Evolutionary conservation across 1,140 invertebrate species (phyloP).

Genomic region (Charaxes varanes): DNA sequence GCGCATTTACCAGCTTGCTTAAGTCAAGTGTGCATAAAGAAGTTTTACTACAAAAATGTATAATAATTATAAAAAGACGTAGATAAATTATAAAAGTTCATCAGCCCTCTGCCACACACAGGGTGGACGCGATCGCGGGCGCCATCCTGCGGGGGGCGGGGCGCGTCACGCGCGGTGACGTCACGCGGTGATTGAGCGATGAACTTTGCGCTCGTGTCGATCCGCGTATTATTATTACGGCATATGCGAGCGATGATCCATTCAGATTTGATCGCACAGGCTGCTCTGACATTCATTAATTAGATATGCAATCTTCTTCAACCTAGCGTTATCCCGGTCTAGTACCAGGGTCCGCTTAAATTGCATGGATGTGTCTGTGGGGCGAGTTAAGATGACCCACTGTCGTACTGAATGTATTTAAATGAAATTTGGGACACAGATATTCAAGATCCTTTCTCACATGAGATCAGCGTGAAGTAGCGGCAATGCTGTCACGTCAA

Average conservation of each 20-base stretch:
- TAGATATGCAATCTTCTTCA: too few relatives aligned
- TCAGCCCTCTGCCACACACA: slow-evolving; percentile 23
- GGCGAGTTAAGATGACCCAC: too few relatives aligned
- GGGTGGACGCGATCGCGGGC: slow-evolving; percentile 36
- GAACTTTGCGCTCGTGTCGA: slow-evolving; percentile 53
- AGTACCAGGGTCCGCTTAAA: too few relatives aligned
- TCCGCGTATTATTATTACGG: slow-evolving; percentile 53
- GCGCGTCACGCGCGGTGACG: slow-evolving; percentile 56
- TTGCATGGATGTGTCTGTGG: too few relatives aligned
- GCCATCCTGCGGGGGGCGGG: slow-evolving; percentile 58
- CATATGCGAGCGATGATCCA: slow-evolving; percentile 52
- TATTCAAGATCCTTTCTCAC: too few relatives aligned
- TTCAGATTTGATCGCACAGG: slow-evolving; percentile 47
- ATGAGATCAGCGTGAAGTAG: too few relatives aligned
- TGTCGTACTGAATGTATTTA: too few relatives aligned
- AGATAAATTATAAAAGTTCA: slow-evolving; percentile 5
- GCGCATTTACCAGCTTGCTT: too few relatives aligned
- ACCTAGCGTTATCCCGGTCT: too few relatives aligned
- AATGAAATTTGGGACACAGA: too few relatives aligned
- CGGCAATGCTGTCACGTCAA: too few relatives aligned
- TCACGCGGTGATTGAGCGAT: slow-evolving; percentile 63
- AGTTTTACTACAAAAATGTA: background rate
- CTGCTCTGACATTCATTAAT: slow-evolving; percentile 21
- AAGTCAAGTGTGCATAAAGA: too few relatives aligned
- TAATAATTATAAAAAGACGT: background rate